Base-by-base conservation (phyloP, 2,113 vertebrate genomes). In the Pica pica region DNA sequence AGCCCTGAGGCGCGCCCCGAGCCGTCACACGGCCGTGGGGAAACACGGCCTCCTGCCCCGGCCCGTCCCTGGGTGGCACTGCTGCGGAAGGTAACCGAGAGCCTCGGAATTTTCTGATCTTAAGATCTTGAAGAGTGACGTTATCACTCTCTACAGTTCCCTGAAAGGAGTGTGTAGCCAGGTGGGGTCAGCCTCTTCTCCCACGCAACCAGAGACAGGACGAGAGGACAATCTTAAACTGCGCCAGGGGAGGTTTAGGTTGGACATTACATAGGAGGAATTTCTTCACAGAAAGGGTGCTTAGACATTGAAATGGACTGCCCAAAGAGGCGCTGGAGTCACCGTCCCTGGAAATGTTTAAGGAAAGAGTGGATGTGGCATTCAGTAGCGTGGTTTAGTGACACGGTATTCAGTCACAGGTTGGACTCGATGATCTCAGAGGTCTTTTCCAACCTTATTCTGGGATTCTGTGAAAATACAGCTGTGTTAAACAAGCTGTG, bases 61-160 rank as follows among this genome's bases (percentile, higher is more conserved):
- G 46, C 17, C 70, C 16, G 81, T 67, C 95, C 63, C 88, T 89
- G 35, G 90, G 89, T 46, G 90, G 92, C 94, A 90, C 68, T 92
- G 71, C 44, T 28, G 28, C 47, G 76, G 81, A 69, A 50, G 42
- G 78, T 4, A 63, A 44, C 3, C 0, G 49, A 23, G 49, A n/a
- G 71, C 47, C 10, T 10, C 5, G 37, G 35, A 11, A 6, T 71
- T 33, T 27, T 4, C 9, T 5, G 9, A 14, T 23, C 14, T 39
- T 21, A 8, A 19, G 31, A 15, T 31, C 26, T 12, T 68, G 52
- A 23, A 33, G 63, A 69, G 39, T 69, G 63, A 53, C 28, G 16
- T 53, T 39, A 69, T 52, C 33, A 6, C 11, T 4, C 9, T 28
- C 11, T 27, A 7, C 18, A 37, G 19, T 16, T 37, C 33, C 53